Evolutionary conservation across 2,888 invertebrate species (phyloP).

Genomic region (Leucophenga maculata): DNA sequence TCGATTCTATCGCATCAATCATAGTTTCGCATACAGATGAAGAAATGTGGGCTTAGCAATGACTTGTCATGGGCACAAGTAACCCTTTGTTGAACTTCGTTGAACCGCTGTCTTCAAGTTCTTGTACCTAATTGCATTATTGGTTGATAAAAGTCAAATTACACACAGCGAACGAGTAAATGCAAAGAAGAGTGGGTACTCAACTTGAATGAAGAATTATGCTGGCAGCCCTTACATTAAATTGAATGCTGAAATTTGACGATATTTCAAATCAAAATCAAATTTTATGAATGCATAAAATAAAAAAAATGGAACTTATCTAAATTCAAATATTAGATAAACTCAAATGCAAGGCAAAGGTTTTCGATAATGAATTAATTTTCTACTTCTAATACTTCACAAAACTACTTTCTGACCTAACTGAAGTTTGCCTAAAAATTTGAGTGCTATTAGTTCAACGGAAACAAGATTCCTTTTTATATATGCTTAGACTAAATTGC

Average conservation of each 20-base stretch:
- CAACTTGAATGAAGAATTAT: neutral
- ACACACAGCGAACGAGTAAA: constrained; percentile 11
- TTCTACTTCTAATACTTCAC: too few species aligned
- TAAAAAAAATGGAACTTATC: constrained; percentile 27
- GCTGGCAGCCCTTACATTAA: constrained; percentile 32
- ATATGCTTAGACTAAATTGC: neutral
- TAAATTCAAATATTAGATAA: neutral
- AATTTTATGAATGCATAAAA: constrained; percentile 36
- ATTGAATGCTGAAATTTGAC: constrained; percentile 18
- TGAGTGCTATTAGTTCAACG: too few species aligned
- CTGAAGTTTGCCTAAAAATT: too few species aligned
- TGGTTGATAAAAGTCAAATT: constrained; percentile 59
- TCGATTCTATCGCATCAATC: constrained; percentile 49
- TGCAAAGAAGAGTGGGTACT: too few species aligned
- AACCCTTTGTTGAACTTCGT: constrained; percentile 46
- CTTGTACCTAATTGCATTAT: constrained; percentile 56
- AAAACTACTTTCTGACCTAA: too few species aligned
- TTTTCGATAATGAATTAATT: too few species aligned
- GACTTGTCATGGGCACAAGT: neutral
- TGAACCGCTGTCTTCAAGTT: constrained; percentile 31
- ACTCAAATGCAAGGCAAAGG: neutral
- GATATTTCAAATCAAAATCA: constrained; percentile 22
- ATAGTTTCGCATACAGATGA: constrained; percentile 33
- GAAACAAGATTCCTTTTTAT: too few species aligned
- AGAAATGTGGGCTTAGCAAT: neutral